Percentiles rank a stretch among this genome's conserved stretches.
These are phyloP conservation scores for Helicolenus hilgendorfi DNA, from an alignment of 2,797 vertebrate genomes.

Conservation along the genomic window DNA sequence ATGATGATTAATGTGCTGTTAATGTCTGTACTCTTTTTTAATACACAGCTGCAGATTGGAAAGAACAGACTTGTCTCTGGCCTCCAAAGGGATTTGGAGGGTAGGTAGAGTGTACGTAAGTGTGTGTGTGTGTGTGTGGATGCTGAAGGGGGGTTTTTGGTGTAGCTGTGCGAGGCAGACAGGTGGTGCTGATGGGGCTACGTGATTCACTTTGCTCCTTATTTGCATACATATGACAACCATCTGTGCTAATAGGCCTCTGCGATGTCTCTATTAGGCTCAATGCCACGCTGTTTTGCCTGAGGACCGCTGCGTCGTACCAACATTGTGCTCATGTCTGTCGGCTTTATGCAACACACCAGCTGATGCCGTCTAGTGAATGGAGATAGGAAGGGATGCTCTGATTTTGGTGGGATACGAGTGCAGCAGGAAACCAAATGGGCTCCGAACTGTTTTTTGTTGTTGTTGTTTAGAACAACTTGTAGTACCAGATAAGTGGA, in stretches of 20 bases:
- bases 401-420: slow-evolving; percentile 31
- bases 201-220: slow-evolving; percentile 96
- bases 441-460: slow-evolving; percentile 18
- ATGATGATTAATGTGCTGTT: slow-evolving; percentile 96
- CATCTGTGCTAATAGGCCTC: slow-evolving; percentile 98
- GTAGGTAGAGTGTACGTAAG: slow-evolving; percentile 74
- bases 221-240: slow-evolving; percentile 99
- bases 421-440: slow-evolving; percentile 47
- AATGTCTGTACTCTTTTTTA: slow-evolving; percentile 95
- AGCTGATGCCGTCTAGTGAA: slow-evolving; percentile 71
- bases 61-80: slow-evolving; percentile 80
- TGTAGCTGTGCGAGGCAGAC: slow-evolving; percentile 91
- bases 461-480: slow-evolving; percentile 42
- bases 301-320: slow-evolving; percentile 66
- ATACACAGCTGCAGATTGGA: slow-evolving; percentile 92
- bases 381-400: slow-evolving; percentile 14
- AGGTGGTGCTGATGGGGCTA: slow-evolving; percentile 95
- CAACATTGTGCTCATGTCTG: slow-evolving; percentile 57
- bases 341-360: slow-evolving; percentile 56
- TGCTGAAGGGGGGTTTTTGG: slow-evolving; percentile 28
- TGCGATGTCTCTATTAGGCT: slow-evolving; percentile 96
- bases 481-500: slow-evolving; percentile 10
- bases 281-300: slow-evolving; percentile 75
- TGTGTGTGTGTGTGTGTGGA: slow-evolving; percentile 42
- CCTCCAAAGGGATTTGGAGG: slow-evolving; percentile 87